Conservation (phyloP, 1,140 invertebrate species). For the Akabosia matsudoensis region DNA sequence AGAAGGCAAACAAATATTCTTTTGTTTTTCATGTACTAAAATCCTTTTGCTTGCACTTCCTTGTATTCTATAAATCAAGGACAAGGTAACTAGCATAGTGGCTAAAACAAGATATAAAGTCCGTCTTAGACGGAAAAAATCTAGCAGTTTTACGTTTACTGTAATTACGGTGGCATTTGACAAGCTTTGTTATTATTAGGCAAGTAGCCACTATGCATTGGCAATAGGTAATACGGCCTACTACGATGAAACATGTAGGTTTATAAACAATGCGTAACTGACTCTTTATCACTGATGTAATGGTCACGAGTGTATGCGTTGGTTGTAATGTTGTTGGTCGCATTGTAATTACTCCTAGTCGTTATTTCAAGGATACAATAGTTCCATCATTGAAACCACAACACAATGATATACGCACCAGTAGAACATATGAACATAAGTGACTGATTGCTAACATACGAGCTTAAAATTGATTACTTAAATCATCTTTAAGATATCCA, state of each 20-base stretch:
- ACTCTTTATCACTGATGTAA: neutral
- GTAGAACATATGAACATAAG: neutral
- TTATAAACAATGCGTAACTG: too few relatives aligned
- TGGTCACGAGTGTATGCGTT: neutral
- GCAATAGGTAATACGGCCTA: too few relatives aligned
- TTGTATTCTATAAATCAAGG: constrained; percentile 1
- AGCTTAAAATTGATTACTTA: too few relatives aligned
- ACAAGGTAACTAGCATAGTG: neutral
- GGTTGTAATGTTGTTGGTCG: neutral
- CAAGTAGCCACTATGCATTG: too few relatives aligned
- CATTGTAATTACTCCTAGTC: neutral
- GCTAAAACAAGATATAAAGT: neutral
- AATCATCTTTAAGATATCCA: too few relatives aligned
- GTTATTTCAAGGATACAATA: neutral
- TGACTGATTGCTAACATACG: too few relatives aligned
- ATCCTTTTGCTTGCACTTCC: too few relatives aligned
- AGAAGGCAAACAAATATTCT: too few relatives aligned
- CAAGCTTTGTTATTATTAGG: too few relatives aligned
- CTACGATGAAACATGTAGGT: too few relatives aligned
- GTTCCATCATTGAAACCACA: neutral
- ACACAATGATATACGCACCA: neutral
- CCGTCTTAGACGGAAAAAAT: neutral
- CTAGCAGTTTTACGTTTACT: neutral
- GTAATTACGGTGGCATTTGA: too few relatives aligned
- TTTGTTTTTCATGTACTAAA: too few relatives aligned